These are phyloP conservation scores for Selenia dentaria DNA, from an alignment of 2,888 invertebrate genomes.

Conservation along the genomic window DNA sequence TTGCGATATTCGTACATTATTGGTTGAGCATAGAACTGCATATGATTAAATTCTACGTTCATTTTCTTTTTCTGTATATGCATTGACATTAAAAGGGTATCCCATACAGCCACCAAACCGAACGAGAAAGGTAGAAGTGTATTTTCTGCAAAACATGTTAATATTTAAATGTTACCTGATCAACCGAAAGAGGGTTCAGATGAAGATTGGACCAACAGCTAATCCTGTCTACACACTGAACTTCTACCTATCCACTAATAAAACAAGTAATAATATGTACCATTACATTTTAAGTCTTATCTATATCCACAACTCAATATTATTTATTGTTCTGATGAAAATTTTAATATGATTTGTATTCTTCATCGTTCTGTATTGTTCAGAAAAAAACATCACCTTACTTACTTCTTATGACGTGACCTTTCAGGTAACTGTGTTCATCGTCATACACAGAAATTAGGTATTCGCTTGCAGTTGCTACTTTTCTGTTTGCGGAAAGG, in stretches of 20 bases:
- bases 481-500: background rate
- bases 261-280: too few relatives aligned
- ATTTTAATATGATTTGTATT: too few relatives aligned
- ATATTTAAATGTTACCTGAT: too few relatives aligned
- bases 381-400: too few relatives aligned
- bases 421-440: slow-evolving; percentile 11
- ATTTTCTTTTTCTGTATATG: slow-evolving; percentile 83
- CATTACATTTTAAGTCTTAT: too few relatives aligned
- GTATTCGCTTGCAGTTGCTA: background rate
- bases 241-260: too few relatives aligned
- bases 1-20: slow-evolving; percentile 76
- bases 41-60: slow-evolving; percentile 87
- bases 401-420: slow-evolving; percentile 22
- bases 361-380: too few relatives aligned
- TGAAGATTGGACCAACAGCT: too few relatives aligned
- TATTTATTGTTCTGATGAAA: too few relatives aligned
- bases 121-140: slow-evolving; percentile 91
- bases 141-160: slow-evolving; percentile 80
- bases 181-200: too few relatives aligned
- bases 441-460: slow-evolving; percentile 4
- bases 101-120: slow-evolving; percentile 88
- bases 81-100: slow-evolving; percentile 84
- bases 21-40: slow-evolving; percentile 84
- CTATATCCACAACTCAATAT: too few relatives aligned
- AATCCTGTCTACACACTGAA: too few relatives aligned